These are phyloP conservation scores for Sycophaga agraensis DNA, from an alignment of 1,140 invertebrate genomes.

Conservation along the genomic window DNA sequence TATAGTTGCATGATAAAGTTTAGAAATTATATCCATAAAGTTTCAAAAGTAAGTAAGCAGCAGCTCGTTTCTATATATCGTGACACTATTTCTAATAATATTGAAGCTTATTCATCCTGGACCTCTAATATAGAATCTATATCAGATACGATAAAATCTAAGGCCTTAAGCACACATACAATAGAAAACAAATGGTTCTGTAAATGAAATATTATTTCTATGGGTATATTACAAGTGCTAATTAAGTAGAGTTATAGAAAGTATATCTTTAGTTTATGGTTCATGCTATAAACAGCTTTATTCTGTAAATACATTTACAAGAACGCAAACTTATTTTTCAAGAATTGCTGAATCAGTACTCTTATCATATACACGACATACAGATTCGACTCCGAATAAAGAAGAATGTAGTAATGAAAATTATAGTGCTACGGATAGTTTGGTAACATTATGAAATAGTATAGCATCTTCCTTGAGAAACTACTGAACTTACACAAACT, in stretches of 20 bases:
- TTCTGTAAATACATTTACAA: constrained; percentile 37
- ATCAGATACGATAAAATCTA: constrained; percentile 43
- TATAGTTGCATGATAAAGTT: constrained; percentile 4
- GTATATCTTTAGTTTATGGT: constrained; percentile 60
- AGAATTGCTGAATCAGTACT: constrained; percentile 1
- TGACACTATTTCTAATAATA: constrained; percentile 48
- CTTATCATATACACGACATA: not conserved
- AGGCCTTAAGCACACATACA: constrained; percentile 49
- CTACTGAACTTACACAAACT: constrained; percentile 56
- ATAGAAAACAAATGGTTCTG: constrained; percentile 53
- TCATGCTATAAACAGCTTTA: constrained; percentile 57
- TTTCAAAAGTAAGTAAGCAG: constrained; percentile 43
- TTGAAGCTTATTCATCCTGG: constrained; percentile 46
- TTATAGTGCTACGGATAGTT: constrained; percentile 54
- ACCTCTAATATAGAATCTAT: constrained; percentile 44
- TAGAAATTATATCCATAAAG: constrained; percentile 21
- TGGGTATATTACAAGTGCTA: constrained; percentile 47
- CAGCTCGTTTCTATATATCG: constrained; percentile 51
- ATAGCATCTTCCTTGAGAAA: constrained; percentile 59
- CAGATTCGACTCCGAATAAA: not conserved
- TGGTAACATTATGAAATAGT: constrained; percentile 57
- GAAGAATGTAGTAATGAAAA: constrained; percentile 37
- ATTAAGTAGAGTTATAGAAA: constrained; percentile 58
- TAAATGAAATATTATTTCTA: constrained; percentile 47
- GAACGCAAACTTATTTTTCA: constrained; percentile 8